Percentiles rank a stretch among this genome's conserved stretches.
These are phyloP conservation scores for Cephus sareptanus DNA, from an alignment of 2,888 invertebrate species.

Conservation along the genomic window DNA sequence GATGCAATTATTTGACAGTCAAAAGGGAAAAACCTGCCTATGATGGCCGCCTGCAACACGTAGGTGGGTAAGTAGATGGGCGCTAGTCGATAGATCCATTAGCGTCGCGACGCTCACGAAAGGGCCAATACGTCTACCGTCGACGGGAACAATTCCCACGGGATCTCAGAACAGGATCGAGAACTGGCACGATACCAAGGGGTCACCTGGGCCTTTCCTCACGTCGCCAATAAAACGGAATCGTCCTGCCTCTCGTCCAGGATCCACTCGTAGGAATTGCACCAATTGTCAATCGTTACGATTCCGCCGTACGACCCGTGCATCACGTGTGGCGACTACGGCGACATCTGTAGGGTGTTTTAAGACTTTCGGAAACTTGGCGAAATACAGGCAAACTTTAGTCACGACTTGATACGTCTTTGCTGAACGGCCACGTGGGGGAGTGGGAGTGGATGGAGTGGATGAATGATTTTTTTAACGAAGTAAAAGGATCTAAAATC, in stretches of 20 bases:
- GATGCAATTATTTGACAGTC: background rate
- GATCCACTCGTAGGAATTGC: background rate
- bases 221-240: background rate
- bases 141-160: conserved; percentile 40
- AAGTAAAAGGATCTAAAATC: background rate
- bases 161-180: background rate
- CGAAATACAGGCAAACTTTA: background rate
- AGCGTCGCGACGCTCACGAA: conserved; percentile 2
- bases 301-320: background rate
- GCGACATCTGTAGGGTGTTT: background rate
- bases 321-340: background rate
- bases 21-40: background rate
- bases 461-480: background rate
- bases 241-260: background rate
- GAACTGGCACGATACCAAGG: background rate
- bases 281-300: background rate
- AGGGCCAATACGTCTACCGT: conserved; percentile 33
- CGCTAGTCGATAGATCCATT: background rate
- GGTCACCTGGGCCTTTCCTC: background rate
- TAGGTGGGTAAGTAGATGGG: background rate
- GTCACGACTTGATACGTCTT: background rate
- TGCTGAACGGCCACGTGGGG: background rate
- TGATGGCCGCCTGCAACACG: background rate
- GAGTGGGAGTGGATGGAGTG: background rate
- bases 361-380: background rate